Conservation (phyloP, 2,888 invertebrate species). For the Coelopa pilipes region DNA sequence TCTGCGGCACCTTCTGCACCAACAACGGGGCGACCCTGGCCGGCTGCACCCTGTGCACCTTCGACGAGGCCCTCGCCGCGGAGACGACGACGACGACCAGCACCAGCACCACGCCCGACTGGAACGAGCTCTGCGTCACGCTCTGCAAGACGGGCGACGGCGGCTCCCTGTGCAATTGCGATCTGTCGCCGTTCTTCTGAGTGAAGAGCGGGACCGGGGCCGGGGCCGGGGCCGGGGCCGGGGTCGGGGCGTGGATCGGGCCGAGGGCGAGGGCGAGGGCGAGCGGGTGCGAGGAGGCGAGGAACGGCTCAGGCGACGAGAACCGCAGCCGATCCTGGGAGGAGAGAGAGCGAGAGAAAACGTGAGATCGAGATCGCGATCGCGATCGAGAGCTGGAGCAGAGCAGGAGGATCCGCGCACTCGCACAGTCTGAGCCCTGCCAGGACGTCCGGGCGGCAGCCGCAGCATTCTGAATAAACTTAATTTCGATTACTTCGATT, state of each 20-base stretch:
- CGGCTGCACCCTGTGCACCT: constrained; percentile 61
- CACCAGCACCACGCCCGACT: constrained; percentile 66
- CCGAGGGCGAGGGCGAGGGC: not conserved
- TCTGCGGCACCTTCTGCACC: constrained; percentile 59
- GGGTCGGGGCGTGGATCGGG: too few relatives aligned
- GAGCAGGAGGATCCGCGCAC: too few relatives aligned
- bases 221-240: not conserved
- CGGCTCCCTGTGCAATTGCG: constrained; percentile 81
- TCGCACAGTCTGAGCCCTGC: constrained; percentile 2
- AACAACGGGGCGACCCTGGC: constrained; percentile 51
- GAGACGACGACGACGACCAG: not conserved
- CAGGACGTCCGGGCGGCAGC: constrained; percentile 17
- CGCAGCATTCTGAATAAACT: constrained; percentile 14
- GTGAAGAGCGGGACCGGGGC: not conserved
- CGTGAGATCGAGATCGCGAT: too few relatives aligned
- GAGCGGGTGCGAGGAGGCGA: constrained; percentile 2
- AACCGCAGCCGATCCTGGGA: constrained; percentile 12
- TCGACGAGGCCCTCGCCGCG: constrained; percentile 33
- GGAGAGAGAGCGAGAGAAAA: not conserved
- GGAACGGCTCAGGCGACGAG: not conserved
- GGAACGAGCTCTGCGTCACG: constrained; percentile 74
- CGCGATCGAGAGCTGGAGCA: too few relatives aligned
- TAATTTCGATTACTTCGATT: constrained; percentile 13
- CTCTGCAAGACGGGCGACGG: constrained; percentile 77
- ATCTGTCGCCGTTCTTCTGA: constrained; percentile 72